Conservation (phyloP, 1,140 invertebrate species). For the Megathymus violae region DNA sequence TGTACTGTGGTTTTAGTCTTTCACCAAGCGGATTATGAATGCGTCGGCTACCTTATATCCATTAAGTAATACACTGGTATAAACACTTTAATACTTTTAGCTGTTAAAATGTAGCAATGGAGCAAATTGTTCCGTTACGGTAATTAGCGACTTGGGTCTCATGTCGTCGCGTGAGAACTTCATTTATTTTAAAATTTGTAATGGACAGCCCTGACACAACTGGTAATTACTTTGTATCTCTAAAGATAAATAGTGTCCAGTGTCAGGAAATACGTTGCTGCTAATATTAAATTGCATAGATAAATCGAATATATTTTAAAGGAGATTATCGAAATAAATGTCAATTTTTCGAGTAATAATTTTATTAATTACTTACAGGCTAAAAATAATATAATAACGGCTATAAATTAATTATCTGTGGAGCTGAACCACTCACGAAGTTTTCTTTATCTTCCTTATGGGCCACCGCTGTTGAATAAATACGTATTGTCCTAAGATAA, state of each 20-base stretch:
- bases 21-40: not conserved
- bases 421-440: no score
- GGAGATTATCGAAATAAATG: not conserved
- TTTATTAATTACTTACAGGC: not conserved
- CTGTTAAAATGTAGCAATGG: constrained; percentile 15
- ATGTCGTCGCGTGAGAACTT: constrained; percentile 27
- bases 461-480: no score
- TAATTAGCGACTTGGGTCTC: constrained; percentile 13
- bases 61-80: not conserved
- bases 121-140: constrained; percentile 24
- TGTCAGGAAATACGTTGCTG: constrained; percentile 2
- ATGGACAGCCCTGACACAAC: constrained; percentile 18
- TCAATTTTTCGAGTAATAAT: not conserved
- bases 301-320: not conserved
- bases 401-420: no score
- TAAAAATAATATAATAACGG: no score
- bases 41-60: not conserved
- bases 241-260: constrained; percentile 23
- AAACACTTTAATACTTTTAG: constrained; percentile 11
- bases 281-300: not conserved
- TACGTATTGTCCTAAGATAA: no score
- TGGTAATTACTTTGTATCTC: constrained; percentile 19
- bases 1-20: not conserved
- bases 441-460: no score
- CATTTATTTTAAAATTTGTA: constrained; percentile 29